Base-by-base conservation (phyloP, 2,797 vertebrate species). In the Florisuga fusca region DNA sequence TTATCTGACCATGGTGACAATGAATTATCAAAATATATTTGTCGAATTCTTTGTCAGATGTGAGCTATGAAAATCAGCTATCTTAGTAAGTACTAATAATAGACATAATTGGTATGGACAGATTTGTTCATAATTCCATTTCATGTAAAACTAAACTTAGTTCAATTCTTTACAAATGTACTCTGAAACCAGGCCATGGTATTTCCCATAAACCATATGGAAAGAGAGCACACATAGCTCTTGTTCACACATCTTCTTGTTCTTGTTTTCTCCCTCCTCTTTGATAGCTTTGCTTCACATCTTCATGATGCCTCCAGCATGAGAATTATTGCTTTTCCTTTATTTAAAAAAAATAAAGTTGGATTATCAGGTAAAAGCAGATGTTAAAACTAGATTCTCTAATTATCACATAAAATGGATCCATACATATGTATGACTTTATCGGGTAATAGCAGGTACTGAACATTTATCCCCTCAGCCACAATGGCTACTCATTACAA, bases 381-480 rank as follows among this genome's bases (percentile, higher is more conserved):
- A 98, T 98, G 96, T 71, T 96, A 95, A 97, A 97, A 62, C 63
- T 94, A 97, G 97, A 98, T 97, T 96, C 94, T 95, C 82, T 97
- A 97, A 98, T 98, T 98, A 97, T 92, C 92, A 96, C 96, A 91
- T 93, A 94, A 97, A 97, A 96, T 87, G 73, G 63, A 95, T 67
- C 72, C 83, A 97, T 98, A 94, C 97, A 97, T 97, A 97, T 97
- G 97, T 96, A 98, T 97, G 95, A 85, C 96, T 97, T 98, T 98
- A 97, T 98, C 97, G 96, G 95, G 96, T 97, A 96, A 96, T 94
- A 96, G 96, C 97, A 98, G 96, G 93, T 96, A 96, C 95, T 96
- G 96, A 96, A 95, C 97, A 98, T 97, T 97, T 97, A 97, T 97
- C 92, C 96, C 93, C 95, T 36, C 88, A 97, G 96, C 82, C 88